Evolutionary conservation across 2,888 invertebrate species (phyloP).

Genomic region (Phytoseiulus persimilis): DNA sequence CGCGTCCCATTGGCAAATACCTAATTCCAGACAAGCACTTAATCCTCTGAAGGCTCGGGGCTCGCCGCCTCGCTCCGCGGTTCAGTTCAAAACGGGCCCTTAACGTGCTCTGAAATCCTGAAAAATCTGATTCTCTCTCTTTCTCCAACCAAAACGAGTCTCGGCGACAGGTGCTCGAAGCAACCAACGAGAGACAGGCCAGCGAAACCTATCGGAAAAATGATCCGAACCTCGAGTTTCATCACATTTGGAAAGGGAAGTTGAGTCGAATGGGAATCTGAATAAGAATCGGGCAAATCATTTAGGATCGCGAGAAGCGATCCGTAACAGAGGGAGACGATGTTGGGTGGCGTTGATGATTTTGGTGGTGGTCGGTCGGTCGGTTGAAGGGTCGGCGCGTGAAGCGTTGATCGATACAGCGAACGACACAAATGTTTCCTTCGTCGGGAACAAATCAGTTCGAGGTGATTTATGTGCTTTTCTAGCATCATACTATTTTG

Average conservation of each 20-base stretch:
- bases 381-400: slow-evolving; percentile 5
- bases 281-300: not conserved
- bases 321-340: not conserved
- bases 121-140: too few relatives aligned
- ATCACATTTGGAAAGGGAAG: too few relatives aligned
- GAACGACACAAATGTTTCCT: not conserved
- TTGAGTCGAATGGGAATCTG: not conserved
- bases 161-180: too few relatives aligned
- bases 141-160: too few relatives aligned
- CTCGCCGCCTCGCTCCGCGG: too few relatives aligned
- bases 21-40: not conserved
- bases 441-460: not conserved
- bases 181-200: too few relatives aligned
- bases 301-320: not conserved
- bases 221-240: too few relatives aligned
- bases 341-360: not conserved
- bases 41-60: too few relatives aligned
- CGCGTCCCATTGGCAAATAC: not conserved
- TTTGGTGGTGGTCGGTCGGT: not conserved
- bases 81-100: too few relatives aligned
- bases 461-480: not conserved
- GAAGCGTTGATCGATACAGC: not conserved
- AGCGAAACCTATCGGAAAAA: too few relatives aligned
- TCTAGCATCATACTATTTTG: not conserved
- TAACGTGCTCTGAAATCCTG: too few relatives aligned